phyloP scores from a whole-genome alignment of 2,888 invertebrate species.

The Resseliella maxima region DNA sequence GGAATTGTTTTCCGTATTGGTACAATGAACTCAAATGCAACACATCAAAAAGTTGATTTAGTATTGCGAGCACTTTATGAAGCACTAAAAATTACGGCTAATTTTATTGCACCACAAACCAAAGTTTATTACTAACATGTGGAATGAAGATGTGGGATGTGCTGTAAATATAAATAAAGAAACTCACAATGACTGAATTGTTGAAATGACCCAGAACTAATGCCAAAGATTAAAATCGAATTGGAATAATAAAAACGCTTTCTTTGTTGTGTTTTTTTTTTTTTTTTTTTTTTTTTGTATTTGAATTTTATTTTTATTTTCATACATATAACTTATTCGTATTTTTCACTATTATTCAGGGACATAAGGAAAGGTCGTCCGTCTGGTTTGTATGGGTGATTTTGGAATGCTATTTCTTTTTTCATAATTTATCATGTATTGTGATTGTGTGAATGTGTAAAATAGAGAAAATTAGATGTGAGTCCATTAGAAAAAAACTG shows the following conservation, averaged over 20 bases:
- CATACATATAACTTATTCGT: slow-evolving; percentile 34
- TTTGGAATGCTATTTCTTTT: not conserved
- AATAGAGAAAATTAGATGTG: too few species aligned
- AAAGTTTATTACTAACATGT: slow-evolving; percentile 54
- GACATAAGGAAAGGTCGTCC: not conserved
- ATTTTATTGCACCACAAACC: slow-evolving; percentile 45
- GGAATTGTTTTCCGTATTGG: slow-evolving; percentile 87
- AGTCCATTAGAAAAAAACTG: too few species aligned
- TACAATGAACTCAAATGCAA: slow-evolving; percentile 78
- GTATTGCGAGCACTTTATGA: slow-evolving; percentile 65
- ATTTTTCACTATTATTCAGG: slow-evolving; percentile 16
- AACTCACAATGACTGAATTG: not conserved
- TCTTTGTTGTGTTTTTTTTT: not conserved
- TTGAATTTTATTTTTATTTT: slow-evolving; percentile 19
- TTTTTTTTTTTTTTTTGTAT: not conserved
- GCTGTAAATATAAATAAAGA: too few species aligned
- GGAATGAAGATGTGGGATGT: not conserved
- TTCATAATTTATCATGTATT: not conserved
- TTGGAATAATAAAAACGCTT: not conserved
- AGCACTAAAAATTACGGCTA: slow-evolving; percentile 59
- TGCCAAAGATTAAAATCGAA: slow-evolving; percentile 38
- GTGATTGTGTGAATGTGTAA: not conserved
- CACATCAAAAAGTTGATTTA: slow-evolving; percentile 66
- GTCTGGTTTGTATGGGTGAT: not conserved
- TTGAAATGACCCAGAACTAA: not conserved